These are phyloP conservation scores for Lasioglossum albipes DNA, from an alignment of 1,140 invertebrate genomes.

Conservation along the genomic window DNA sequence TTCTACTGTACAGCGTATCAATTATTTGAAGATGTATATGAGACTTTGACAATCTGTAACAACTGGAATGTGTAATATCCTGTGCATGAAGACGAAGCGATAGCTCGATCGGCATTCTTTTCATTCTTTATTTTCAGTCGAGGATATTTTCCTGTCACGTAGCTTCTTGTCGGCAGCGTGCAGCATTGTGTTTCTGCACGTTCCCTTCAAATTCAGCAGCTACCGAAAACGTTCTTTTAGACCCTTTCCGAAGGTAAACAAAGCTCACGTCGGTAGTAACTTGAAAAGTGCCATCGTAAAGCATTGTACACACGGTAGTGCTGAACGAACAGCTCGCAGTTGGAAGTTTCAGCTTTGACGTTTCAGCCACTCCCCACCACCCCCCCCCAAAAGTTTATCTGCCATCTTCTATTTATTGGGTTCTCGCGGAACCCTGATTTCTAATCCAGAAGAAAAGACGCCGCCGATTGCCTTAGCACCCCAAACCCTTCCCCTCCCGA, in stretches of 20 bases:
- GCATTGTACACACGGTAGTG: neutral
- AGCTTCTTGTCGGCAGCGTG: too few species aligned
- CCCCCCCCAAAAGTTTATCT: conserved; percentile 37
- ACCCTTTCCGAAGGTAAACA: neutral
- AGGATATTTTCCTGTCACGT: too few species aligned
- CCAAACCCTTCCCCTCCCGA: neutral
- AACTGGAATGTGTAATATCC: too few species aligned
- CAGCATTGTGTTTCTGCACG: too few species aligned
- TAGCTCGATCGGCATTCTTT: too few species aligned
- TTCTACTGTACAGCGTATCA: too few species aligned
- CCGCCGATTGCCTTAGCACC: conserved; percentile 22
- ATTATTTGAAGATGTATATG: too few species aligned
- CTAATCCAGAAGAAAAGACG: conserved; percentile 40
- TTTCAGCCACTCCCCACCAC: too few species aligned
- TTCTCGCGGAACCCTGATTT: conserved; percentile 44
- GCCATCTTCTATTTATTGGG: conserved; percentile 49
- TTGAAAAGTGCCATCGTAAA: neutral
- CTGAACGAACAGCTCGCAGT: neutral
- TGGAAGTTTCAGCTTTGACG: neutral
- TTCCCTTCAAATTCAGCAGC: neutral
- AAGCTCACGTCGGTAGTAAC: neutral
- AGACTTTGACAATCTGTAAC: too few species aligned
- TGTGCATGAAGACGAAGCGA: too few species aligned
- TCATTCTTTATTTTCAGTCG: too few species aligned
- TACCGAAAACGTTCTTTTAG: neutral